A percentile compares a stretch with the other conserved stretches of the same genome.
These are phyloP conservation scores for Valencia hispanica DNA, from an alignment of 2,797 vertebrate genomes.

Conservation along the genomic window DNA sequence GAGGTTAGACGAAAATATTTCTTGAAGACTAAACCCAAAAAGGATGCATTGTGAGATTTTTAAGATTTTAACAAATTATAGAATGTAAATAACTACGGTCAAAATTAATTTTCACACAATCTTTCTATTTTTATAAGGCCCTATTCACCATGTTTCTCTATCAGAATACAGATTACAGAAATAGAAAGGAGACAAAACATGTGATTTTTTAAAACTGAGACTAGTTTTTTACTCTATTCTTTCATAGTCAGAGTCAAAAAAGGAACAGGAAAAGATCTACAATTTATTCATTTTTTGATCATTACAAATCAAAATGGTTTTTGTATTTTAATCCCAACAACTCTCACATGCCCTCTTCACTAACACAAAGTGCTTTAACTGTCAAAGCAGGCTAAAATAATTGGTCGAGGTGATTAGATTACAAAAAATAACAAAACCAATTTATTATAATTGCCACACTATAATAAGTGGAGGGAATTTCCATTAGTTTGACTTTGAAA, in stretches of 20 bases:
- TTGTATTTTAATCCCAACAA: background rate
- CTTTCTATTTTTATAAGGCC: background rate
- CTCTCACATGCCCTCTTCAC: slow-evolving; percentile 6
- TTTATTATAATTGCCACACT: slow-evolving; percentile 29
- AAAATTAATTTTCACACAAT: too few species aligned
- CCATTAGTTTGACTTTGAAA: slow-evolving; percentile 10
- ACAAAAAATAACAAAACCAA: slow-evolving; percentile 42
- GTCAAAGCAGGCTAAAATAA: slow-evolving; percentile 12
- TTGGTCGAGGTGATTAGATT: slow-evolving; percentile 43
- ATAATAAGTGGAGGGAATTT: slow-evolving; percentile 23
- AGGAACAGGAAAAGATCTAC: background rate
- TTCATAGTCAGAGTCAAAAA: background rate
- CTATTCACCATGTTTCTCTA: background rate
- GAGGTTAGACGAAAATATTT: background rate
- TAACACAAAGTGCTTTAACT: slow-evolving; percentile 10
- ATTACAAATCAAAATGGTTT: slow-evolving; percentile 9
- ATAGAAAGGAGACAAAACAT: background rate
- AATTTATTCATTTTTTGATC: background rate
- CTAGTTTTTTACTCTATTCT: background rate
- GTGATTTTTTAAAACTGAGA: background rate
- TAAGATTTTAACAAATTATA: background rate
- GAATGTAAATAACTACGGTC: background rate
- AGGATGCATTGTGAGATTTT: background rate
- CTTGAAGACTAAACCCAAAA: background rate
- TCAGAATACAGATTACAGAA: background rate